A percentile compares a stretch with the other conserved stretches of the same genome.
These are phyloP conservation scores for Bos javanicus DNA, from an alignment of 2,113 vertebrate genomes.

Conservation along the genomic window DNA sequence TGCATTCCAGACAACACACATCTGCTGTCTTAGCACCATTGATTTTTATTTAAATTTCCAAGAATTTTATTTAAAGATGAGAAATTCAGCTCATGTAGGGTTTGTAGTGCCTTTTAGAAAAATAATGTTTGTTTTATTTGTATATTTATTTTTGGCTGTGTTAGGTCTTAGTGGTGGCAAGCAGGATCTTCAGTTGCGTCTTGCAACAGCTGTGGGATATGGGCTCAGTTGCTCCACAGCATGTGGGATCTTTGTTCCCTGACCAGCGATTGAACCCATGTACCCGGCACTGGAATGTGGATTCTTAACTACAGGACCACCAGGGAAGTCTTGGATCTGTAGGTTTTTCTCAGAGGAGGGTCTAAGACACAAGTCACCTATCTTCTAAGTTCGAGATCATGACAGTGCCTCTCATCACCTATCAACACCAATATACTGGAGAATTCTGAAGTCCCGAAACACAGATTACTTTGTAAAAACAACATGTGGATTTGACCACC, in stretches of 20 bases:
- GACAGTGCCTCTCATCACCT: neutral
- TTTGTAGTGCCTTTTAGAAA: neutral
- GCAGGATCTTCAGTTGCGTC: neutral
- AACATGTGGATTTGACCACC: accelerated
- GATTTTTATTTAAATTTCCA: neutral
- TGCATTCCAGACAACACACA: no score
- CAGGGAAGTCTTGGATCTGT: neutral
- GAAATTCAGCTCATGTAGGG: accelerated
- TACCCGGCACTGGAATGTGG: neutral
- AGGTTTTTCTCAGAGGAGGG: neutral
- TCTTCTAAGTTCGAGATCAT: neutral
- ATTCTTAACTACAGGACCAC: neutral
- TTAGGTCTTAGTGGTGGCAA: neutral
- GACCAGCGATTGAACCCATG: neutral
- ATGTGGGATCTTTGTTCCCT: neutral
- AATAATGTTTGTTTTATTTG: neutral
- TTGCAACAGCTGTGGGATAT: neutral
- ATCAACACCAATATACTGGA: no score
- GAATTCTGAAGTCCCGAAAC: neutral
- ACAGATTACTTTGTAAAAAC: neutral
- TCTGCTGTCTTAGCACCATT: neutral
- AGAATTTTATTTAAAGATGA: neutral
- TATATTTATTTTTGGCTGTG: neutral
- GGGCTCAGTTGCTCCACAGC: neutral
- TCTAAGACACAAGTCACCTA: accelerated